These are phyloP conservation scores for Cosmia pyralina DNA, from an alignment of 2,888 invertebrate genomes.

Conservation along the genomic window DNA sequence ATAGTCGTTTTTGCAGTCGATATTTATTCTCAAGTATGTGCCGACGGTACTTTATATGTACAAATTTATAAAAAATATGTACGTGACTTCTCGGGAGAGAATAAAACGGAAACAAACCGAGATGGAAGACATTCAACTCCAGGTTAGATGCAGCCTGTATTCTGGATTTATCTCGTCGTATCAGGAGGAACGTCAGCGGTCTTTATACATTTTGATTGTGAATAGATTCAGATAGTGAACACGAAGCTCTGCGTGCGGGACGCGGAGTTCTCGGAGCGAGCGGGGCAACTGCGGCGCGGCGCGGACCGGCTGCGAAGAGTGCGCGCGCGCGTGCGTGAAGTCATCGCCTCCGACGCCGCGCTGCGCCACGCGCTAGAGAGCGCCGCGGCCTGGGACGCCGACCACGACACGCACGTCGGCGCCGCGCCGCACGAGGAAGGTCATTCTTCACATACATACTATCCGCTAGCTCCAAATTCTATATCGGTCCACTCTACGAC, in stretches of 20 bases:
- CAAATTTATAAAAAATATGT: slow-evolving; percentile 76
- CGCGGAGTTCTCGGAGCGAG: slow-evolving; percentile 77
- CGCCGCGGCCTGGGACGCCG: slow-evolving; percentile 65
- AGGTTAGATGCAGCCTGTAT: slow-evolving; percentile 71
- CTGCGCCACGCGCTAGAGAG: slow-evolving; percentile 69
- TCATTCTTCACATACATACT: slow-evolving; percentile 39
- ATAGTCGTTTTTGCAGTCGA: slow-evolving; percentile 66
- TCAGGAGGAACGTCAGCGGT: background rate
- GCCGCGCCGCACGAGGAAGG: slow-evolving; percentile 73
- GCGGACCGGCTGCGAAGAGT: slow-evolving; percentile 74
- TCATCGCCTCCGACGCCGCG: slow-evolving; percentile 76
- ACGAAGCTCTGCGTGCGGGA: slow-evolving; percentile 81
- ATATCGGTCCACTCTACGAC: background rate
- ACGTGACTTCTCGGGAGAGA: slow-evolving; percentile 75
- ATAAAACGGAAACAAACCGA: slow-evolving; percentile 77
- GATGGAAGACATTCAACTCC: slow-evolving; percentile 82
- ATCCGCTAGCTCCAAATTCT: slow-evolving; percentile 4
- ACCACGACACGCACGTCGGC: slow-evolving; percentile 61
- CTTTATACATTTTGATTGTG: background rate
- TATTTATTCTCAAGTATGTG: slow-evolving; percentile 80
- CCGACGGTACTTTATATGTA: slow-evolving; percentile 80
- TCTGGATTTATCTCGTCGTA: background rate
- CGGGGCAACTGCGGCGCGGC: slow-evolving; percentile 72
- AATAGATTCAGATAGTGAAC: slow-evolving; percentile 82
- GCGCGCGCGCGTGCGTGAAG: slow-evolving; percentile 76